Evolutionary conservation across 2,888 invertebrate species (phyloP).

Genomic region (Adineta ricciae): DNA sequence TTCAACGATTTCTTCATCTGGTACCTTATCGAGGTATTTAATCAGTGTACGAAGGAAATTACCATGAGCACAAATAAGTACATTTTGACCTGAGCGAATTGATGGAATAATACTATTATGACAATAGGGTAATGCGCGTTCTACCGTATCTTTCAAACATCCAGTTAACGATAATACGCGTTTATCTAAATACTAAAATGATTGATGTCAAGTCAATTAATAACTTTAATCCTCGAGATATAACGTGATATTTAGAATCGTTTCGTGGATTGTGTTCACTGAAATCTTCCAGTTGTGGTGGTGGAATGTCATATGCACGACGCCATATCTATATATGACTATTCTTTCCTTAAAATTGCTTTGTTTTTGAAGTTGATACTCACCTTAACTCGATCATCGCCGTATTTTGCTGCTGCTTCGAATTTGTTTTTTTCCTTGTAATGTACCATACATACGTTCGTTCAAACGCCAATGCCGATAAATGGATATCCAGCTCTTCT

Average conservation of each 20-base stretch:
- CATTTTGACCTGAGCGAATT: slow-evolving; percentile 45
- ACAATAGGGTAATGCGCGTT: slow-evolving; percentile 49
- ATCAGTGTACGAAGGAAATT: slow-evolving; percentile 50
- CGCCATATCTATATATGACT: slow-evolving; percentile 45
- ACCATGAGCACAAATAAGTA: slow-evolving; percentile 50
- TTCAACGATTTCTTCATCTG: slow-evolving; percentile 46
- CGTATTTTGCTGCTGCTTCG: slow-evolving; percentile 50
- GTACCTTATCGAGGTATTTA: slow-evolving; percentile 49
- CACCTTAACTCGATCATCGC: slow-evolving; percentile 46
- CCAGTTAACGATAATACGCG: slow-evolving; percentile 46
- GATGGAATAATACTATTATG: slow-evolving; percentile 49
- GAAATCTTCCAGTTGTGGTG: slow-evolving; percentile 42
- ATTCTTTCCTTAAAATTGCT: background rate
- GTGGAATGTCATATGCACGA: slow-evolving; percentile 49
- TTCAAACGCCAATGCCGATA: slow-evolving; percentile 48
- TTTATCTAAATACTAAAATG: slow-evolving; percentile 43
- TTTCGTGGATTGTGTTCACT: slow-evolving; percentile 43
- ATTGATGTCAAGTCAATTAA: background rate
- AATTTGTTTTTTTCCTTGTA: slow-evolving; percentile 50
- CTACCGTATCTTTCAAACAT: slow-evolving; percentile 50
- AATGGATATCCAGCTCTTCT: slow-evolving; percentile 47
- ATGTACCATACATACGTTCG: slow-evolving; percentile 50
- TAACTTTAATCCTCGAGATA: background rate
- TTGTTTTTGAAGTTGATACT: no score
- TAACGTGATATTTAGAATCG: slow-evolving; percentile 41